Conservation (phyloP, 2,797 vertebrate species). For the Bufotes viridis region DNA sequence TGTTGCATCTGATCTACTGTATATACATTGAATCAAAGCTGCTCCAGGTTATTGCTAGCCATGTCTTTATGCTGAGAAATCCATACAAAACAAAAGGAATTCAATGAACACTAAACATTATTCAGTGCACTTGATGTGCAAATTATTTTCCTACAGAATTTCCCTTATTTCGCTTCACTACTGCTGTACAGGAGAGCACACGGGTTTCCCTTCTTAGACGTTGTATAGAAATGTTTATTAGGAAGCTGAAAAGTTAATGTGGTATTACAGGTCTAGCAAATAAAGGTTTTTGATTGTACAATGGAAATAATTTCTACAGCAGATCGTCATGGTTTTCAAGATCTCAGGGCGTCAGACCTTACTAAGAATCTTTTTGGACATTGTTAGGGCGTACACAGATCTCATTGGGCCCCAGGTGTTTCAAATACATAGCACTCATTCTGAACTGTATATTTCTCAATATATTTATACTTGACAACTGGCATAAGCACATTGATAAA, state of each 20-base stretch:
- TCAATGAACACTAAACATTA: not conserved
- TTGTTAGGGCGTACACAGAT: no score
- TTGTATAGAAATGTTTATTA: not conserved
- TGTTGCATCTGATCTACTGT: slow-evolving; percentile 19
- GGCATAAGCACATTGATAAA: no score
- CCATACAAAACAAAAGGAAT: slow-evolving; percentile 1
- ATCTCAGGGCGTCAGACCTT: no score
- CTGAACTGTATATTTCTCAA: no score
- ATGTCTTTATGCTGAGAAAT: slow-evolving; percentile 27
- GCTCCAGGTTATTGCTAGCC: not conserved
- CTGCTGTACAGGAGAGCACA: not conserved
- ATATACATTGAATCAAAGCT: slow-evolving; percentile 14
- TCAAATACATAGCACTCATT: no score
- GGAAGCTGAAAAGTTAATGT: not conserved
- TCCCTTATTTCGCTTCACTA: not conserved
- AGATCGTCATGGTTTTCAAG: no score
- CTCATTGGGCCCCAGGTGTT: no score
- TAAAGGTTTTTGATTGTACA: not conserved
- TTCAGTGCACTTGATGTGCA: not conserved
- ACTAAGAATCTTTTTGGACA: no score
- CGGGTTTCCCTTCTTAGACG: not conserved
- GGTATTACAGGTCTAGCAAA: not conserved
- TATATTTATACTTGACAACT: no score
- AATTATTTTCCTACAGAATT: not conserved
- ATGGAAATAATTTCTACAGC: not conserved